A percentile compares a stretch with the other conserved stretches of the same genome.
phyloP scores from a whole-genome alignment of 2,113 vertebrate species.

The Sula dactylatra region DNA sequence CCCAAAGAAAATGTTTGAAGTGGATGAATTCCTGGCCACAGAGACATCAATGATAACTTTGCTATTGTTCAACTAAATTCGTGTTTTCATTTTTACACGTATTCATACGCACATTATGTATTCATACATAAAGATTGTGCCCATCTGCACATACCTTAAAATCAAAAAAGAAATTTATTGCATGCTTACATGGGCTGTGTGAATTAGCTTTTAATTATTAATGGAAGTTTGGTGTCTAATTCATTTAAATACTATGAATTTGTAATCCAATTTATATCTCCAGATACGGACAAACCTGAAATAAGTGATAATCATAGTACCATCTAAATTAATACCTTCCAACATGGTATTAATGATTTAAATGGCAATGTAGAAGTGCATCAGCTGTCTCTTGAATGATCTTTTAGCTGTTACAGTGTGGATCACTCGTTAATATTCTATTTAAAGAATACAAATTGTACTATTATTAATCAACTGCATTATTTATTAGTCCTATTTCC shows the following conservation, averaged over 20 bases:
- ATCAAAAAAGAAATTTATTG: neutral
- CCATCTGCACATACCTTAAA: neutral
- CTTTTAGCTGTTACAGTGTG: neutral
- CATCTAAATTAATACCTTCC: neutral
- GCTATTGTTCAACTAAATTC: neutral
- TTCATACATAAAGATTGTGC: neutral
- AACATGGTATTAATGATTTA: neutral
- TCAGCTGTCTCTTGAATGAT: neutral
- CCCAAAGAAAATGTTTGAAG: neutral
- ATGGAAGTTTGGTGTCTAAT: neutral
- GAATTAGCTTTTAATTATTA: neutral
- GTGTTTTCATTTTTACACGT: neutral
- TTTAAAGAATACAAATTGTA: neutral
- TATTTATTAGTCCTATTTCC: neutral
- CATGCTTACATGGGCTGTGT: neutral
- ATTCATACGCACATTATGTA: too few relatives aligned
- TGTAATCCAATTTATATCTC: neutral
- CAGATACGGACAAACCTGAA: neutral
- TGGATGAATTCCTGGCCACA: neutral
- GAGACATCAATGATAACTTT: neutral
- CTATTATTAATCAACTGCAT: neutral
- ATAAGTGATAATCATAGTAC: neutral
- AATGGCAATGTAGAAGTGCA: neutral
- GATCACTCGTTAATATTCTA: neutral
- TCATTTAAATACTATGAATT: neutral